These are phyloP conservation scores for Anguilla pacifica DNA, from an alignment of 2,797 vertebrate genomes.

Conservation along the genomic window DNA sequence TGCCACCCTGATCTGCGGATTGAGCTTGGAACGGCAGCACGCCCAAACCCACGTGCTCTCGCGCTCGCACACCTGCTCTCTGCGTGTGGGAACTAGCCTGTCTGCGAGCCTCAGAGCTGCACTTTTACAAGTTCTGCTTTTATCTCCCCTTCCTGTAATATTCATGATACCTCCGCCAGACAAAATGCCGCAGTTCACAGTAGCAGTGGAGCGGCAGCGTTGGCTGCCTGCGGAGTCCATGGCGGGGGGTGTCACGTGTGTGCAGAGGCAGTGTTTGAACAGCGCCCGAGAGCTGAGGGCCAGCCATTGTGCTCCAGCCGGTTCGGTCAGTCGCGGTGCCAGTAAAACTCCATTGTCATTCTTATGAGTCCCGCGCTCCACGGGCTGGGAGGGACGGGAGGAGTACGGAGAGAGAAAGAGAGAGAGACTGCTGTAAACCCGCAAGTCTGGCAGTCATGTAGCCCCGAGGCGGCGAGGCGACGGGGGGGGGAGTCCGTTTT, in stretches of 20 bases:
- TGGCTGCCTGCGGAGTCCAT: neutral
- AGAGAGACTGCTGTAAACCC: conserved; percentile 1
- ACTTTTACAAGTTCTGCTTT: neutral
- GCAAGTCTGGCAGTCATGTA: neutral
- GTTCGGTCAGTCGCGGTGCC: conserved; percentile 23
- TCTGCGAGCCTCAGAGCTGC: neutral
- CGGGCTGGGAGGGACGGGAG: neutral
- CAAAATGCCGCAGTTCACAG: neutral
- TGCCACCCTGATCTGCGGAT: neutral
- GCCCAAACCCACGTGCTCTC: conserved; percentile 8
- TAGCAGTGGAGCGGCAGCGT: neutral
- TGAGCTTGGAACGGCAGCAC: neutral
- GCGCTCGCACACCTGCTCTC: neutral
- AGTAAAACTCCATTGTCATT: conserved; percentile 13
- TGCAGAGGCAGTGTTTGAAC: conserved; percentile 10
- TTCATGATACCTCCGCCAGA: neutral
- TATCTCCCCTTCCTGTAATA: neutral
- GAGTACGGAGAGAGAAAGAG: neutral
- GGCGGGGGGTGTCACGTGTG: neutral
- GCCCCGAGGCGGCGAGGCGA: neutral
- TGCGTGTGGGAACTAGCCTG: neutral
- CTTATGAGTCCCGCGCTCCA: neutral
- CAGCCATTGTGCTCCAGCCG: conserved; percentile 24
- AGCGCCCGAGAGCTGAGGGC: conserved; percentile 10
- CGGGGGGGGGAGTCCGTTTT: neutral